phyloP scores from a whole-genome alignment of 1,140 invertebrate species.

The Steinernema khuongi region DNA sequence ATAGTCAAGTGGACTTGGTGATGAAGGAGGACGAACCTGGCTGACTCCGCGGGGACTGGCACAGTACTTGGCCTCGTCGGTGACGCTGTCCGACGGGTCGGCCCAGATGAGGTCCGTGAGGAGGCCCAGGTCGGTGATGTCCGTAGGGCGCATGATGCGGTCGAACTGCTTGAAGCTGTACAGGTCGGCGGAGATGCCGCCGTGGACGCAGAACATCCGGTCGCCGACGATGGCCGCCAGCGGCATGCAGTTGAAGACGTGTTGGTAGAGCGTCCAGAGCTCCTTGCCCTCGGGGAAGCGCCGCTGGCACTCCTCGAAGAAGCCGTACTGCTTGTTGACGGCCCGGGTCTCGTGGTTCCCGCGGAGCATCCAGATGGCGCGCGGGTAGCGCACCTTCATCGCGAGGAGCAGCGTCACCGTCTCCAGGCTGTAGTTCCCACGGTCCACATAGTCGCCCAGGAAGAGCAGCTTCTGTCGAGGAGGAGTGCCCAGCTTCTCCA shows the following conservation, averaged over 20 bases:
- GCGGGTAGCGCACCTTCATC: neutral
- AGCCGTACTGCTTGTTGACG: constrained; percentile 8
- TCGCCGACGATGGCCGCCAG: constrained; percentile 22
- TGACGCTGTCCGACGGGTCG: constrained; percentile 17
- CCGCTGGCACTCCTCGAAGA: constrained; percentile 6
- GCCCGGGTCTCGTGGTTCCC: constrained; percentile 2
- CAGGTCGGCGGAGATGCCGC: constrained; percentile 26
- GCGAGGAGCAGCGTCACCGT: neutral
- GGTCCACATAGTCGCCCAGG: constrained; percentile 1
- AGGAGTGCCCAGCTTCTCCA: neutral
- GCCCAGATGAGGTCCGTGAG: constrained; percentile 24
- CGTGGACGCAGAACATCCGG: constrained; percentile 31
- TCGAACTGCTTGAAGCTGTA: constrained; percentile 20
- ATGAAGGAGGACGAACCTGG: neutral
- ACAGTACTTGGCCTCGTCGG: neutral
- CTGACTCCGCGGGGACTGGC: neutral
- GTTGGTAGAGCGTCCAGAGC: constrained; percentile 19
- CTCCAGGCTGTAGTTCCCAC: neutral
- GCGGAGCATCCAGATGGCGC: constrained; percentile 1
- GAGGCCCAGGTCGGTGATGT: constrained; percentile 22
- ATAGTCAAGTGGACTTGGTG: neutral
- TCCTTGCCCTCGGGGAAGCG: constrained; percentile 8
- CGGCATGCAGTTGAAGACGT: constrained; percentile 32
- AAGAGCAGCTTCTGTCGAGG: neutral
- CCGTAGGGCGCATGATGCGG: constrained; percentile 23